These are phyloP conservation scores for Drosophila mimetica DNA, from an alignment of 2,888 invertebrate species.

Conservation along the genomic window DNA sequence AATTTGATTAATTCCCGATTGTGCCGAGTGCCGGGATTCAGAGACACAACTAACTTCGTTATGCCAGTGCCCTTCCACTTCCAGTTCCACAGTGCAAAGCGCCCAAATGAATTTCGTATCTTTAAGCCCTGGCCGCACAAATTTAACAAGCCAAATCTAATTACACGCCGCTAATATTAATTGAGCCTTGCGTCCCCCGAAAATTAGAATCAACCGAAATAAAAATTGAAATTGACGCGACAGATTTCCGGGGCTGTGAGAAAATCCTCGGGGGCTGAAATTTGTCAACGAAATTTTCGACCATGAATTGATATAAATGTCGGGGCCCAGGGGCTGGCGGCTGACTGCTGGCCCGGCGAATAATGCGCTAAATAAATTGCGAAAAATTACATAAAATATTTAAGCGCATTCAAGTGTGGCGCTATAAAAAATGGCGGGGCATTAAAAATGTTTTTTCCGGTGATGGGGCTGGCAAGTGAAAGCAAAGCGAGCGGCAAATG, in stretches of 20 bases:
- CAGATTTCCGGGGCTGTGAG: slow-evolving; percentile 13
- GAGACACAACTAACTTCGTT: slow-evolving; percentile 38
- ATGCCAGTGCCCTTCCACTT: slow-evolving; percentile 12
- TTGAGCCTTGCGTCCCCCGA: slow-evolving; percentile 53
- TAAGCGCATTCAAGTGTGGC: slow-evolving; percentile 80
- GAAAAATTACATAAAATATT: slow-evolving; percentile 80
- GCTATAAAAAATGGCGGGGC: slow-evolving; percentile 75
- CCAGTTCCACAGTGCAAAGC: background rate
- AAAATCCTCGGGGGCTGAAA: slow-evolving; percentile 40
- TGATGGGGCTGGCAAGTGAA: slow-evolving; percentile 45
- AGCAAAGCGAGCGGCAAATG: slow-evolving; percentile 76
- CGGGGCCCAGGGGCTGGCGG: slow-evolving; percentile 12
- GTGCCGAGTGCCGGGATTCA: slow-evolving; percentile 15
- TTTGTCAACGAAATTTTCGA: slow-evolving; percentile 59
- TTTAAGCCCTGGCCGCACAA: slow-evolving; percentile 19
- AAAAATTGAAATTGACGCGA: slow-evolving; percentile 70
- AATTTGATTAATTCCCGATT: slow-evolving; percentile 51
- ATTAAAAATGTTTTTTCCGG: slow-evolving; percentile 70
- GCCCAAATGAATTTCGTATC: slow-evolving; percentile 21
- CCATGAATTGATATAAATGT: slow-evolving; percentile 75
- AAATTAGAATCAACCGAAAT: slow-evolving; percentile 16
- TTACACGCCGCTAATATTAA: slow-evolving; percentile 65
- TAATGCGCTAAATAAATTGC: slow-evolving; percentile 80
- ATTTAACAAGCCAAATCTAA: slow-evolving; percentile 61
- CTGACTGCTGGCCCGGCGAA: slow-evolving; percentile 47